A percentile compares a stretch with the other conserved stretches of the same genome.
Evolutionary conservation across 2,797 vertebrate genomes (phyloP).

Genomic region (Coregonus ussuriensis): DNA sequence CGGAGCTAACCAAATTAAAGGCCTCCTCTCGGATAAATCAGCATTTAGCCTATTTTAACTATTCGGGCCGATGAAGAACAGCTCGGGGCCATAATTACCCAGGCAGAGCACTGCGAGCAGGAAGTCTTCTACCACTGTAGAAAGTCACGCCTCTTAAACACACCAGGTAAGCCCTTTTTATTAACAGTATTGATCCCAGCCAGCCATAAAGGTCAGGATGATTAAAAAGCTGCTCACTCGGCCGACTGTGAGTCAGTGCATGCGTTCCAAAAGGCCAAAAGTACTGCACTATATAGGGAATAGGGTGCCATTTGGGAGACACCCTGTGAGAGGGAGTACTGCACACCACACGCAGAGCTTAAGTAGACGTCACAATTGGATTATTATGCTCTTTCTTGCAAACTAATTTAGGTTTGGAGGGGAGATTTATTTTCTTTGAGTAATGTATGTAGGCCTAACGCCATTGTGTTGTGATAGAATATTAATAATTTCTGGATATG

Average conservation of each 20-base stretch:
- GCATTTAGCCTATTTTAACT: constrained; percentile 82
- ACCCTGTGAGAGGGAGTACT: background rate
- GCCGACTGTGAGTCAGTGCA: background rate
- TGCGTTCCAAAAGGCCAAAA: background rate
- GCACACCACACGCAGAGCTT: constrained; percentile 7
- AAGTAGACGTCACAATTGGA: constrained; percentile 31
- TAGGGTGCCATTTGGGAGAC: background rate
- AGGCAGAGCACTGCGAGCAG: constrained; percentile 89
- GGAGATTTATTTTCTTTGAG: background rate
- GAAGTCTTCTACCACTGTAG: constrained; percentile 90
- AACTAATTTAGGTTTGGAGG: constrained; percentile 13
- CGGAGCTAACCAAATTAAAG: constrained; percentile 84
- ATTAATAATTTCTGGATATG: background rate
- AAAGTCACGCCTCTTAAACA: constrained; percentile 85
- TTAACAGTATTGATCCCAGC: constrained; percentile 45
- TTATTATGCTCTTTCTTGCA: constrained; percentile 25
- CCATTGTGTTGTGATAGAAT: background rate
- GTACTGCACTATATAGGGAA: background rate
- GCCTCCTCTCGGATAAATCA: constrained; percentile 71
- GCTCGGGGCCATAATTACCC: constrained; percentile 82
- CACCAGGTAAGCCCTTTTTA: constrained; percentile 75
- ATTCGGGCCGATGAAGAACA: constrained; percentile 84
- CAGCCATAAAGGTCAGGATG: constrained; percentile 36
- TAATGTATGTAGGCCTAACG: background rate
- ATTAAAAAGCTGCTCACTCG: constrained; percentile 33